A percentile compares a stretch with the other conserved stretches of the same genome.
Evolutionary conservation across 2,113 vertebrate genomes (phyloP).

Genomic region (Etia nguti): DNA sequence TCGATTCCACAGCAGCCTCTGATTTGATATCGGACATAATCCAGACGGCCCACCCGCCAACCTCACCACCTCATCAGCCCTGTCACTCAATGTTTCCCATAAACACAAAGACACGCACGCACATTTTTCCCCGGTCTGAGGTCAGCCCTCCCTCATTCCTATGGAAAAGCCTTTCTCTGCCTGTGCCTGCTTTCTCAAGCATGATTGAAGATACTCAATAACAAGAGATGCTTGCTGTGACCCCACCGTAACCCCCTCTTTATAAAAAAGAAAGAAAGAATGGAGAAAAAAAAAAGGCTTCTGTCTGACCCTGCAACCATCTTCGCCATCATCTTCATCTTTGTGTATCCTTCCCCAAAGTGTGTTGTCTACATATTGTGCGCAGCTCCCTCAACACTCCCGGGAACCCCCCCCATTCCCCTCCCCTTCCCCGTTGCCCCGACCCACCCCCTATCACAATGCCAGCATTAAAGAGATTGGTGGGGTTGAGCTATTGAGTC

Average conservation of each 20-base stretch:
- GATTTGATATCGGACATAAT: conserved; percentile 47
- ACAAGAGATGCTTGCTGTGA: conserved; percentile 26
- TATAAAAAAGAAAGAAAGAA: neutral
- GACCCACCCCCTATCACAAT: neutral
- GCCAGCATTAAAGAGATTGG: conserved; percentile 68
- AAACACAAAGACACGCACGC: neutral
- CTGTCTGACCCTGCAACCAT: conserved; percentile 23
- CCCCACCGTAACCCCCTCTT: conserved; percentile 9
- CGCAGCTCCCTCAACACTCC: conserved; percentile 17
- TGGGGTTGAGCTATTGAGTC: conserved; percentile 72
- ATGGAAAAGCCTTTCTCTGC: conserved; percentile 19
- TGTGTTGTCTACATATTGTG: conserved; percentile 52
- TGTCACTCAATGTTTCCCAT: conserved; percentile 7
- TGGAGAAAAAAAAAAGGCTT: neutral
- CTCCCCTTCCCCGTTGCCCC: neutral
- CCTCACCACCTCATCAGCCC: conserved; percentile 18
- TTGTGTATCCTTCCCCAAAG: conserved; percentile 15
- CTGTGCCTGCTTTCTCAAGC: conserved; percentile 37
- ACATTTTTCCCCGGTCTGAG: neutral
- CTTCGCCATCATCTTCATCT: conserved; percentile 24
- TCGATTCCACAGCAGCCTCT: conserved; percentile 5
- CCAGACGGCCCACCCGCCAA: conserved; percentile 26
- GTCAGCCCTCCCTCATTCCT: conserved; percentile 27
- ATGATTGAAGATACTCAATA: conserved; percentile 42
- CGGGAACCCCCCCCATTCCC: neutral